Conservation (phyloP, 2,797 vertebrate species). For the Melanotaenia trifasciata region DNA sequence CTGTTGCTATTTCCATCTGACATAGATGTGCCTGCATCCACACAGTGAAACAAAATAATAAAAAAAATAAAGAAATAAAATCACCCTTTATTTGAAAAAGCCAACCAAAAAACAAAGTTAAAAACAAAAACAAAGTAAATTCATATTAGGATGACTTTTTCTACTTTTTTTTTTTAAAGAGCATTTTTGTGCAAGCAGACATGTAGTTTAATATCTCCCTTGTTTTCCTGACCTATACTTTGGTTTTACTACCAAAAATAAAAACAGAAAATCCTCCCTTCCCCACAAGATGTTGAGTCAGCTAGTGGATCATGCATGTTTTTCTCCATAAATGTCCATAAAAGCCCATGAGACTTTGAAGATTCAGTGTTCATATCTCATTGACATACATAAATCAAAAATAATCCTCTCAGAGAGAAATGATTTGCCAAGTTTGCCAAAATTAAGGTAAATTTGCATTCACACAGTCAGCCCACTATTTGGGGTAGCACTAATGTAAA, state of each 20-base stretch:
- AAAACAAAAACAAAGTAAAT: too few relatives aligned
- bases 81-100: neutral
- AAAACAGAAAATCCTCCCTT: too few relatives aligned
- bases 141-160: too few relatives aligned
- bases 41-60: neutral
- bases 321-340: neutral
- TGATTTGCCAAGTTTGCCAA: neutral
- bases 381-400: neutral
- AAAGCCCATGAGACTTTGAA: neutral
- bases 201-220: neutral
- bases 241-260: neutral
- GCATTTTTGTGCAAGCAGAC: neutral
- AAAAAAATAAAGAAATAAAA: too few relatives aligned
- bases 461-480: neutral
- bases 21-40: constrained; percentile 7
- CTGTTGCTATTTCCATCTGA: constrained; percentile 41
- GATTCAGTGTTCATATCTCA: neutral
- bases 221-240: neutral
- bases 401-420: neutral
- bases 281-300: neutral
- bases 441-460: neutral
- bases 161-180: too few relatives aligned
- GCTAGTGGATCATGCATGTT: neutral
- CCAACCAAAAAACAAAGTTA: neutral
- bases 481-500: neutral